Evolutionary conservation across 2,113 vertebrate genomes (phyloP).

Genomic region (Talpa occidentalis): DNA sequence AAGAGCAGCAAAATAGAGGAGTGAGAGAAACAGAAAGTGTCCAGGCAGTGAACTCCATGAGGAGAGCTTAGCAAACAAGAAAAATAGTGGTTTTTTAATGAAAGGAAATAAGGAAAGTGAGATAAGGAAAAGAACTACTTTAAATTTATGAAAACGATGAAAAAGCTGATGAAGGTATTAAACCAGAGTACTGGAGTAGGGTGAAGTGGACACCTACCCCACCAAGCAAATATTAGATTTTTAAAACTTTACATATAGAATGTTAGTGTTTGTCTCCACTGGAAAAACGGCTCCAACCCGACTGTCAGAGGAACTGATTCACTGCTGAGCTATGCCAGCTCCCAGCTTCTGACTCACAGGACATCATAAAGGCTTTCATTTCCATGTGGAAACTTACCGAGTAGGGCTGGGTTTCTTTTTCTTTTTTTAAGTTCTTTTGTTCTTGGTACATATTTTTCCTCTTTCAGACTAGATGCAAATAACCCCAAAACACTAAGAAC

Average conservation of each 20-base stretch:
- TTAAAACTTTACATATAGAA: background rate
- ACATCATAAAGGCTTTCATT: conserved; percentile 3
- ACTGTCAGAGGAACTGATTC: conserved; percentile 57
- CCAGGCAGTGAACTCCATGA: background rate
- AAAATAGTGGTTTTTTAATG: background rate
- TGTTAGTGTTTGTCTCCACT: background rate
- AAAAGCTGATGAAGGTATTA: background rate
- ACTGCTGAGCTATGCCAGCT: conserved; percentile 37
- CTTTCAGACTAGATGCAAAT: background rate
- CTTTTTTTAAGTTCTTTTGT: background rate
- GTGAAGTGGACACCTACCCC: background rate
- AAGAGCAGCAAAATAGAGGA: background rate
- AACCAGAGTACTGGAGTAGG: background rate
- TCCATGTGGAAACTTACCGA: background rate
- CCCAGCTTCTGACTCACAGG: conserved; percentile 56
- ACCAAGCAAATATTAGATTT: background rate
- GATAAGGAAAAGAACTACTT: background rate
- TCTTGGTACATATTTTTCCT: conserved; percentile 24
- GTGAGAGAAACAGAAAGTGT: background rate
- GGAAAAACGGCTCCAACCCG: conserved; percentile 3
- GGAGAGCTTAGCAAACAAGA: background rate
- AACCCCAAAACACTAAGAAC: background rate
- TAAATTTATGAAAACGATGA: background rate
- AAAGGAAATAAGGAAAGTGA: background rate
- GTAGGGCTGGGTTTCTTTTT: background rate